Conservation (phyloP, 2,113 vertebrate genomes). For the Anguilla rostrata region DNA sequence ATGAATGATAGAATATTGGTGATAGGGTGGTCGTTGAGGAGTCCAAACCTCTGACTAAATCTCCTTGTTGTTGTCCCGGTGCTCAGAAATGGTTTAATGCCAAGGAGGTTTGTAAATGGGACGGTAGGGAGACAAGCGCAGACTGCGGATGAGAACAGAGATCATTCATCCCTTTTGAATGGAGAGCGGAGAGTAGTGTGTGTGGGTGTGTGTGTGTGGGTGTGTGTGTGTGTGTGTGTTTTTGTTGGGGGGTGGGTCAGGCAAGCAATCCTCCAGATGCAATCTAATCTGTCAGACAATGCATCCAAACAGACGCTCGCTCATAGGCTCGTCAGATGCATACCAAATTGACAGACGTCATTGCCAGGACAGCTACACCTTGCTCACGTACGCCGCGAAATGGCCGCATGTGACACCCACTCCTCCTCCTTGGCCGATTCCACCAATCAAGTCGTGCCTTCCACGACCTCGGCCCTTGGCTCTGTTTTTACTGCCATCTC, state of each 20-base stretch:
- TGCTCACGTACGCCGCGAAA: slow-evolving; percentile 47
- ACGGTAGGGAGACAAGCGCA: neutral
- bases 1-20: too few relatives aligned
- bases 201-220: slow-evolving; percentile 44
- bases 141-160: neutral
- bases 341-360: slow-evolving; percentile 64
- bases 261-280: slow-evolving; percentile 71
- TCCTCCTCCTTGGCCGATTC: neutral
- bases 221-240: slow-evolving; percentile 38
- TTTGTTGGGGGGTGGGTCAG: slow-evolving; percentile 32
- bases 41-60: neutral
- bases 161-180: neutral
- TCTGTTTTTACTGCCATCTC: too few relatives aligned
- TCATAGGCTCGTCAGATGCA: slow-evolving; percentile 70
- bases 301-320: slow-evolving; percentile 73
- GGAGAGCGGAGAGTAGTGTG: neutral
- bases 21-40: too few relatives aligned
- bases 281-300: slow-evolving; percentile 73
- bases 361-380: slow-evolving; percentile 71
- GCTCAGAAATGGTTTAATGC: neutral
- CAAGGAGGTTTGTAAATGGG: neutral
- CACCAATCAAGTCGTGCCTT: neutral
- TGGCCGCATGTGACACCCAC: too few relatives aligned
- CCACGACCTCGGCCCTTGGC: neutral
- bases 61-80: neutral